These are phyloP conservation scores for Saccopteryx leptura DNA, from an alignment of 2,113 vertebrate species.

Conservation along the genomic window DNA sequence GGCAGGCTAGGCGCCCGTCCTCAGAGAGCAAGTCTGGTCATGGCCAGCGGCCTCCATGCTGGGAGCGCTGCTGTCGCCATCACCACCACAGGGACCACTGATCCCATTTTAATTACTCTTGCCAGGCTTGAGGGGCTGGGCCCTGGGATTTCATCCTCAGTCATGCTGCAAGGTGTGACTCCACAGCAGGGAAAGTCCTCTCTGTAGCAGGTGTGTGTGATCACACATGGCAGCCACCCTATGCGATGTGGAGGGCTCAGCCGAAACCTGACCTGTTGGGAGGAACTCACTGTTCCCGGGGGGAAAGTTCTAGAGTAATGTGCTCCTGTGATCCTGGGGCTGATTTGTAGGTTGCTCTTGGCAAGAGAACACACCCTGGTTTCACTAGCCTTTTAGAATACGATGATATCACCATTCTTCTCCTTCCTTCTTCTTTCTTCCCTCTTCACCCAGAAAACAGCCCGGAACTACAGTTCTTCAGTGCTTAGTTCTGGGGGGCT, in stretches of 20 bases:
- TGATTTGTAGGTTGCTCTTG: background rate
- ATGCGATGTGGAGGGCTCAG: background rate
- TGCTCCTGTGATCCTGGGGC: background rate
- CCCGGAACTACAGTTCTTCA: too few relatives aligned
- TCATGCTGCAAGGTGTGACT: background rate
- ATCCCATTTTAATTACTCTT: slow-evolving; percentile 82
- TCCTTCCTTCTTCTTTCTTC: background rate
- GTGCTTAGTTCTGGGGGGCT: background rate
- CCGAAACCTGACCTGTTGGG: background rate
- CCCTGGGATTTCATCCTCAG: background rate
- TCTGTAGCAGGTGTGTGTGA: background rate
- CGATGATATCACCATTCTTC: background rate
- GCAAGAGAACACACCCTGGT: background rate
- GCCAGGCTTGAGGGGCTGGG: background rate
- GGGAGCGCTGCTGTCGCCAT: background rate
- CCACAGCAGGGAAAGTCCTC: slow-evolving; percentile 17
- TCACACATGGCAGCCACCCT: background rate
- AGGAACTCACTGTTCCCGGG: background rate
- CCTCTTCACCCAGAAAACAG: background rate
- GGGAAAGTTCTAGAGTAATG: background rate
- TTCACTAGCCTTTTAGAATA: background rate
- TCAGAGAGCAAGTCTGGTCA: background rate
- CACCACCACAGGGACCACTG: slow-evolving; percentile 2
- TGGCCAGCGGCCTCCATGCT: slow-evolving; percentile 40
- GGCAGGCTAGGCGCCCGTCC: background rate